Base-by-base conservation (phyloP, 2,888 invertebrate genomes). In the Perizoma flavofasciatum region DNA sequence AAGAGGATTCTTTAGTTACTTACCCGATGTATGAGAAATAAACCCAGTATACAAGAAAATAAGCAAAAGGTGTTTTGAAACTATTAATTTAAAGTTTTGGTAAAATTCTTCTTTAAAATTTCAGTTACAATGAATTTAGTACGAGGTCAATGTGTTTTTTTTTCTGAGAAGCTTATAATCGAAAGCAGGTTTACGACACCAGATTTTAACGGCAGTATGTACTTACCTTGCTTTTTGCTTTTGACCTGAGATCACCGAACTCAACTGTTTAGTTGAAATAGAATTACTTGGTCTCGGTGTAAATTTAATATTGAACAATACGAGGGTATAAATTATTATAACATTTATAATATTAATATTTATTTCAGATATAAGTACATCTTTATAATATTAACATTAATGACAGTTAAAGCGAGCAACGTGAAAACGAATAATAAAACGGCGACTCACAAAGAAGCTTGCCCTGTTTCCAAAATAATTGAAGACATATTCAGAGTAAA, bases 401-500 rank as follows among this genome's bases (percentile, higher is more conserved):
- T 81, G 33, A 35, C 77, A 37, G 69, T 60, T 35, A 51, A 33
- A 11, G 73, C 73, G 3, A 71, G 49, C 49, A 77, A 73, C 41
- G 77, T 77, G 51, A 75, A 58, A 59, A 64, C 52, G 37, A 55
- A 32, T 57, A 73, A 4, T 67, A 76, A 65, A 74, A 75, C 39
- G 35, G 5, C 4, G n/a, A 45, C 52, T 22, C 82, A 81, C 4
- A 79, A 82, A 48, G 78, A 82, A 1, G 85, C 81, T 41, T 92
- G 91, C 66, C 88, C 90, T 0, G 89, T 85, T 45, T 80, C 88
- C 9, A 89, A 82, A 81, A 84, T 91, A 7, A 84, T 91, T 33
- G 89, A 90, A 81, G 90, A 91, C 33, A 88, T 91, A 32, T 89
- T 90, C 59, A 89, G 86, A 77, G 78, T 81, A 9, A 81, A 81